phyloP scores from a whole-genome alignment of 2,113 vertebrate species.

The Carlito syrichta region DNA sequence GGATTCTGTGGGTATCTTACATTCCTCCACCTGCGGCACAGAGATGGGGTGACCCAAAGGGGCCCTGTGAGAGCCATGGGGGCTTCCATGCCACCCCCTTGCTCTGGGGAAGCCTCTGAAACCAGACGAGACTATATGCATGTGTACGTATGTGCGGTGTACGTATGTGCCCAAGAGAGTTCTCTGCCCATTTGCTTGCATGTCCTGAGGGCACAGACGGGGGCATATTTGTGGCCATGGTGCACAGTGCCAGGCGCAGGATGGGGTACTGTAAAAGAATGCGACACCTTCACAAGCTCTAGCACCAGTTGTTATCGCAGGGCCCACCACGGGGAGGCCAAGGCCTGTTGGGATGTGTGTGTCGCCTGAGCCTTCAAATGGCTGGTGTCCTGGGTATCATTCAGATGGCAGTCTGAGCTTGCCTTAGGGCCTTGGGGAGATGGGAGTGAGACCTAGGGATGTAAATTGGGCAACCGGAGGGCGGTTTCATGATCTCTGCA shows the following conservation, averaged over 20 bases:
- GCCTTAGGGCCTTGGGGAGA: neutral
- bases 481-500: neutral
- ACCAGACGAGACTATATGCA: neutral
- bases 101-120: neutral
- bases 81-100: neutral
- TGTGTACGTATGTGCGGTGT: no score
- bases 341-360: neutral
- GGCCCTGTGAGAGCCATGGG: no score
- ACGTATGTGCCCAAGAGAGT: no score
- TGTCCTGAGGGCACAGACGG: neutral
- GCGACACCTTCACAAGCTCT: neutral
- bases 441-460: neutral
- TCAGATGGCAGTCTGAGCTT: neutral
- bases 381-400: neutral
- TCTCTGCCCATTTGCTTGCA: no score
- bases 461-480: neutral
- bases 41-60: neutral
- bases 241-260: neutral
- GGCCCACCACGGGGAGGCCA: neutral
- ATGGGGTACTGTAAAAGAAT: neutral
- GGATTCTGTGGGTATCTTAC: neutral
- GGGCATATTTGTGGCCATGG: neutral
- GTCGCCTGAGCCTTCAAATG: neutral
- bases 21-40: neutral
- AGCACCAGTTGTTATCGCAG: accelerated